phyloP scores from a whole-genome alignment of 2,113 vertebrate species.

The Sceloporus tristichus region DNA sequence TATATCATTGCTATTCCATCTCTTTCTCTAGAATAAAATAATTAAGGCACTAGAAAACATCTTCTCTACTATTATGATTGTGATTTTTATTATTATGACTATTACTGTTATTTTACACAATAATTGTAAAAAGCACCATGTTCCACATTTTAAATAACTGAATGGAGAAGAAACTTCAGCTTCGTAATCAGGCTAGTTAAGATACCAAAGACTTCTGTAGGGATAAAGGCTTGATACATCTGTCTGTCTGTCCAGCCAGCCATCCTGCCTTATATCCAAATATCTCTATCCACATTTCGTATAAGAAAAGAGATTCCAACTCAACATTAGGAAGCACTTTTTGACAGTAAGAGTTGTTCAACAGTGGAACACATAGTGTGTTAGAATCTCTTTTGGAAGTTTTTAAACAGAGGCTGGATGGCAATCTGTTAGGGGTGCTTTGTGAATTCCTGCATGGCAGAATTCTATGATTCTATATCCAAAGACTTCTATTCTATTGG shows the following conservation, averaged over 20 bases:
- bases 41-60: not conserved
- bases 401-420: too few species aligned
- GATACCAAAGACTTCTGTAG: not conserved
- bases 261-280: too few species aligned
- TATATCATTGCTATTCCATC: not conserved
- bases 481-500: too few species aligned
- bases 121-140: not conserved
- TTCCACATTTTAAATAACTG: not conserved
- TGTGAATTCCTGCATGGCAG: not conserved
- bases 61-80: not conserved
- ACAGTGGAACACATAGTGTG: too few species aligned
- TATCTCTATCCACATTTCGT: not conserved
- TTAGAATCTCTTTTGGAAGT: too few species aligned
- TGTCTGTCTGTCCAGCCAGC: too few species aligned
- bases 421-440: too few species aligned
- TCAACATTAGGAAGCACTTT: too few species aligned
- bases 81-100: too few species aligned
- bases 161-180: not conserved
- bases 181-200: fast-evolving
- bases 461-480: too few species aligned
- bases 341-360: too few species aligned
- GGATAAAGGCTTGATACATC: not conserved
- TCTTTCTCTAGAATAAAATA: not conserved
- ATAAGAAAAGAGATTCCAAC: not conserved
- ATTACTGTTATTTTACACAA: slow-evolving; percentile 5